Conservation (phyloP, 1,140 invertebrate genomes). For the Pygmarrhopalites habei region DNA sequence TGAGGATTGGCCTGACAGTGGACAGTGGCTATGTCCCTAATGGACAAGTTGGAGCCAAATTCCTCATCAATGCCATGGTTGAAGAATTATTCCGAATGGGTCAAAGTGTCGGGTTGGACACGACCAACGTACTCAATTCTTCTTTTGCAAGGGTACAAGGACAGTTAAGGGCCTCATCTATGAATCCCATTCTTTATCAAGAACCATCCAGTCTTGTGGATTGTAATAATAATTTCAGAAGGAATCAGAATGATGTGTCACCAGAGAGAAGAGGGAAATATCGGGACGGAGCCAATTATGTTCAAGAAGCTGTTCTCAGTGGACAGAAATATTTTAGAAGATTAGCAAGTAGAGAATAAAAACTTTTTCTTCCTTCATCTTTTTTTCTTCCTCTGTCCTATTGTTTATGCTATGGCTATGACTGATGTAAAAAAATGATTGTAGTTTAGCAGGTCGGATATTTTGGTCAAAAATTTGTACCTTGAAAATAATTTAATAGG, state of each 20-base stretch:
- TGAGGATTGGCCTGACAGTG: slow-evolving; percentile 31
- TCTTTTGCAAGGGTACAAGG: too few relatives aligned
- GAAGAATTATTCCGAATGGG: slow-evolving; percentile 16
- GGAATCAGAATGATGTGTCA: too few relatives aligned
- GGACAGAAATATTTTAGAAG: background rate
- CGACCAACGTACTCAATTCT: too few relatives aligned
- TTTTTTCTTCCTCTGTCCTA: background rate
- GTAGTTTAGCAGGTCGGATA: background rate
- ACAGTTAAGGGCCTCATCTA: too few relatives aligned
- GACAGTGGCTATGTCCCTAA: slow-evolving; percentile 28
- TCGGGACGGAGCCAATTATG: too few relatives aligned
- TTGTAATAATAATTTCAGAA: too few relatives aligned
- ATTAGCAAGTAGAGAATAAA: background rate
- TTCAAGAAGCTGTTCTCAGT: background rate
- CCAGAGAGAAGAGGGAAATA: too few relatives aligned
- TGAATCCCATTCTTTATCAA: too few relatives aligned
- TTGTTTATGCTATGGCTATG: background rate
- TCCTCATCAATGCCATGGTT: slow-evolving; percentile 18
- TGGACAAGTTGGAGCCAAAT: slow-evolving; percentile 15
- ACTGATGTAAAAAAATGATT: background rate
- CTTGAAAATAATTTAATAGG: background rate
- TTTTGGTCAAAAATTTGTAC: background rate
- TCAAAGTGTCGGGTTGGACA: background rate
- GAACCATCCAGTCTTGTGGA: too few relatives aligned
- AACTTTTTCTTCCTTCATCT: background rate